A percentile compares a stretch with the other conserved stretches of the same genome.
Evolutionary conservation across 1,140 invertebrate genomes (phyloP).

Genomic region (Drosophila repleta): DNA sequence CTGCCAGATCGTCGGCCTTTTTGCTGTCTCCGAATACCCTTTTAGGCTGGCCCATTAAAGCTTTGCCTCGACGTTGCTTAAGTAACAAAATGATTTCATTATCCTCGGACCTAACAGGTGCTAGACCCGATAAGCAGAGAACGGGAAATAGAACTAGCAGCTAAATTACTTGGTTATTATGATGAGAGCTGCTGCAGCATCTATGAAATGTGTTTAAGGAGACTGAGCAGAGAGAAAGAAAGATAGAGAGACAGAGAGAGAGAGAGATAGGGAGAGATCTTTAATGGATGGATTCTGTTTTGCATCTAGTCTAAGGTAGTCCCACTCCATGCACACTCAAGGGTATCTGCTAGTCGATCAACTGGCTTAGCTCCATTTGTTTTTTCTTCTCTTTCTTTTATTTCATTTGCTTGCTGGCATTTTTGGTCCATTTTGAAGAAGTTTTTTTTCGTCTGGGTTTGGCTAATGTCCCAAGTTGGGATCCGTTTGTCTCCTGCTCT

Average conservation of each 20-base stretch:
- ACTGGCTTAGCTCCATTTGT: neutral
- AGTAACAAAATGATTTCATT: too few species aligned
- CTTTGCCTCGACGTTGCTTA: conserved; percentile 7
- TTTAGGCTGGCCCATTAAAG: conserved; percentile 13
- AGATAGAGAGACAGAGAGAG: too few species aligned
- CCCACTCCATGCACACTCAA: neutral
- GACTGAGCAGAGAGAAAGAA: too few species aligned
- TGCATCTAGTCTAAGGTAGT: too few species aligned
- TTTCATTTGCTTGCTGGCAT: conserved; percentile 38
- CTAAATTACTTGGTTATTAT: too few species aligned
- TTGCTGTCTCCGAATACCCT: conserved; percentile 54
- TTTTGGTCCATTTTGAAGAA: conserved; percentile 27
- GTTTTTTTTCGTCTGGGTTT: conserved; percentile 32
- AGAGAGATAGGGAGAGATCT: too few species aligned
- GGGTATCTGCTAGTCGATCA: neutral
- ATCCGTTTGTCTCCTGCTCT: neutral
- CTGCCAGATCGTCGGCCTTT: conserved; percentile 59
- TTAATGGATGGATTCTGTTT: too few species aligned
- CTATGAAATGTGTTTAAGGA: too few species aligned
- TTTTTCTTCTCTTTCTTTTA: conserved; percentile 16
- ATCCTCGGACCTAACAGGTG: neutral
- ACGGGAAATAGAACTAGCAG: too few species aligned
- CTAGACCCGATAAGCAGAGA: neutral
- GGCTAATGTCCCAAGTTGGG: conserved; percentile 37
- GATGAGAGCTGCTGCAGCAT: too few species aligned